These are phyloP conservation scores for Zaprionus capensis DNA, from an alignment of 1,140 invertebrate species.

Conservation along the genomic window DNA sequence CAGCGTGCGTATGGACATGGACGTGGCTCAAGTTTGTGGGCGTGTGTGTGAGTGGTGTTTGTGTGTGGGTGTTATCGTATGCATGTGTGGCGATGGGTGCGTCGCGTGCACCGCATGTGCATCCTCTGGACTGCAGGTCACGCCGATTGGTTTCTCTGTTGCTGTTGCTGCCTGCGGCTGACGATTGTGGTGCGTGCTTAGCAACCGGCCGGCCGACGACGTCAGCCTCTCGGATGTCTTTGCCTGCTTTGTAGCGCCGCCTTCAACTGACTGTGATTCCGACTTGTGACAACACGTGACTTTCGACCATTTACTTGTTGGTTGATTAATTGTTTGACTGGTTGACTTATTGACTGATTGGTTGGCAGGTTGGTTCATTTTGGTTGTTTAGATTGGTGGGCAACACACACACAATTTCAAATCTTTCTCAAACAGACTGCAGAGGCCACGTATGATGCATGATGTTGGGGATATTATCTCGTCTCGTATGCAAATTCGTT, in stretches of 20 bases:
- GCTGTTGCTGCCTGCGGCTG: conserved; percentile 57
- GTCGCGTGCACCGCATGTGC: conserved; percentile 41
- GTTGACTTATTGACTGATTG: conserved; percentile 8
- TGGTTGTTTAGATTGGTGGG: conserved; percentile 19
- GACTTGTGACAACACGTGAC: conserved; percentile 36
- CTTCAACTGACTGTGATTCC: conserved; percentile 52
- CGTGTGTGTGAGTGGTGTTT: conserved; percentile 35
- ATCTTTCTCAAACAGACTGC: conserved; percentile 77
- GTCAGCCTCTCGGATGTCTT: conserved; percentile 47
- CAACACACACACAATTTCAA: conserved; percentile 20
- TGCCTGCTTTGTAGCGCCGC: conserved; percentile 60
- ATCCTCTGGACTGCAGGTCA: conserved; percentile 19
- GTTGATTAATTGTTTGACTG: conserved; percentile 15
- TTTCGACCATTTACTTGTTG: conserved; percentile 42
- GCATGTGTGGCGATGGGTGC: conserved; percentile 35
- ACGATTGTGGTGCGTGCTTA: conserved; percentile 52
- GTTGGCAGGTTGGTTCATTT: conserved; percentile 8
- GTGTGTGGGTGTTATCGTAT: conserved; percentile 22
- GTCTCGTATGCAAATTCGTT: conserved; percentile 54
- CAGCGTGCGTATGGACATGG: conserved; percentile 21
- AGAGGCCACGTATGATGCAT: conserved; percentile 84
- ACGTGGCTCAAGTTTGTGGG: conserved; percentile 30
- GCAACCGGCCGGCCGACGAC: conserved; percentile 58
- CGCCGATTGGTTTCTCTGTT: conserved; percentile 18
- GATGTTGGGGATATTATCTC: conserved; percentile 79